These are phyloP conservation scores for Paraescarpia echinospica DNA, from an alignment of 1,140 invertebrate genomes.

Conservation along the genomic window DNA sequence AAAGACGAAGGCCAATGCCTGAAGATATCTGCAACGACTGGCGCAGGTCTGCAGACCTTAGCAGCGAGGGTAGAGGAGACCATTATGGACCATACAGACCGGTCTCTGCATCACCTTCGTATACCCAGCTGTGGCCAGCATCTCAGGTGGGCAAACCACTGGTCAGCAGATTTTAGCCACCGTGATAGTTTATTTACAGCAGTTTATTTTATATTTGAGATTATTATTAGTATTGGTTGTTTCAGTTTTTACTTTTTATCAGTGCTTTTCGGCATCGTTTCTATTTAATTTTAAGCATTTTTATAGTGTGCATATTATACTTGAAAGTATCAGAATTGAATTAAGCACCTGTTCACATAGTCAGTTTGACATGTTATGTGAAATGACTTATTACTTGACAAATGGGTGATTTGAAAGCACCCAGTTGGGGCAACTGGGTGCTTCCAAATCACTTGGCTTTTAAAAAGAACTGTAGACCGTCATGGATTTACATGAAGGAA, in stretches of 20 bases:
- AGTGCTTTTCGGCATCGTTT: no score
- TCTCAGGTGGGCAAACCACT: constrained; percentile 35
- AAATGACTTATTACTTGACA: no score
- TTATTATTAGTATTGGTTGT: neutral
- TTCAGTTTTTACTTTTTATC: no score
- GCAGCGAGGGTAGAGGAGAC: constrained; percentile 62
- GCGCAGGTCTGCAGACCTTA: constrained; percentile 44
- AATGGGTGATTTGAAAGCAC: no score
- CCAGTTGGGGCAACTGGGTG: no score
- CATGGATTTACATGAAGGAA: no score
- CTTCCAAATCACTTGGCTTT: no score
- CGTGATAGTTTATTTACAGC: neutral
- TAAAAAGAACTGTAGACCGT: no score
- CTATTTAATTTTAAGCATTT: neutral
- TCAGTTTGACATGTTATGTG: no score
- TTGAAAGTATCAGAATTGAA: neutral
- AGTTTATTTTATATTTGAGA: neutral
- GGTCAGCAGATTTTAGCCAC: neutral
- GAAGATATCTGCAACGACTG: constrained; percentile 61
- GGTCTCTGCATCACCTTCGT: constrained; percentile 63
- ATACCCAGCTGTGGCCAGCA: constrained; percentile 64
- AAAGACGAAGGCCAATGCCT: constrained; percentile 38
- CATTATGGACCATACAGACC: constrained; percentile 63
- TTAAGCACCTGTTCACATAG: neutral
- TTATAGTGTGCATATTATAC: neutral